Evolutionary conservation across 2,888 invertebrate species (phyloP), one percentile per base, ranked within the genome.

Genomic region (Pasiphila rectangulata): DNA sequence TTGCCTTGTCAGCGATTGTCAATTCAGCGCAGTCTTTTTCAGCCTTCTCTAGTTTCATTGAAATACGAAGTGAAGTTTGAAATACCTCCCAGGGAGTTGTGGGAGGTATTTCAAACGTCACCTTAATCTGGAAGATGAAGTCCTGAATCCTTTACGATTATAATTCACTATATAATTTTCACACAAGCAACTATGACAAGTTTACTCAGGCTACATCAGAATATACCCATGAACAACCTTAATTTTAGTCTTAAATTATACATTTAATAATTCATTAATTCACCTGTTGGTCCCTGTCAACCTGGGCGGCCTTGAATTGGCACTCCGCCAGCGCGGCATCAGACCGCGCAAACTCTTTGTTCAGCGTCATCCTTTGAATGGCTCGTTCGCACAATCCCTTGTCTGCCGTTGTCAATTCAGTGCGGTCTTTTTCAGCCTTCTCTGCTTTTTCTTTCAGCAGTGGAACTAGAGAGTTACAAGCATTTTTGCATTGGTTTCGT

Each of bases 241-340:
- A n/a, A n/a, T n/a, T n/a, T n/a, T n/a, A n/a, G n/a, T n/a, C n/a
- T n/a, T n/a, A n/a, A n/a, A n/a, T n/a, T n/a, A n/a, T n/a, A 13
- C 15, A 6, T 29, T 15, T 2, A n/a, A 32, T 16, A 5, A 17
- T 2, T 15, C 4, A 1, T 17, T 10, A 32, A 1, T 17, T 51
- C 47, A 83, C 86, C 66, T 75, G 71, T 15, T 79, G 63, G 29
- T 86, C 83, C 50, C 83, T 71, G 5, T 83, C 83, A 2, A 75
- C 53, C 53, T 83, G 85, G 5, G 73, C 46, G 1, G 53, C 57
- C 27, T 62, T 72, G 59, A 79, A 79, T 27, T 79, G 72, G 7
- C 71, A 61, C 4, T 80, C 78, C 1, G 75, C 69, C 1, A 83
- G 60, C 0, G 50, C 25, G 0, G 75, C 59, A 13, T 82, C 82